Evolutionary conservation across 2,797 vertebrate genomes (phyloP), one percentile per base, ranked within the genome.

Genomic region (Tamandua tetradactyla): DNA sequence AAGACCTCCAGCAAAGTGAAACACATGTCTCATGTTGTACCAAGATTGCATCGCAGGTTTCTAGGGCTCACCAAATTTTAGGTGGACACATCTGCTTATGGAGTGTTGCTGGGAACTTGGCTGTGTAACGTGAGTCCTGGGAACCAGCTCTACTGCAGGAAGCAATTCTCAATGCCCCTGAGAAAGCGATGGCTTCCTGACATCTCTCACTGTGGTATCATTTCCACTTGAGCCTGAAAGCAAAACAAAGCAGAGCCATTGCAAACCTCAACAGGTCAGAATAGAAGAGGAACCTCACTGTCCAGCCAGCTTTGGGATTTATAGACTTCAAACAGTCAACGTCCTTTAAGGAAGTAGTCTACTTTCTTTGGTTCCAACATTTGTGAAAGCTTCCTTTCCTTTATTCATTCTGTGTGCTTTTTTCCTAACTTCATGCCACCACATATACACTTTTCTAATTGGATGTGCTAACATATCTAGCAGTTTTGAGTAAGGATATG

Each of bases 321-420:
- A 72, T 17, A 22, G 89, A 3, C 44, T 93, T n/a, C 61, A 69
- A 89, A 86, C 85, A 95, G 87, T 10, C 68, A 96, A 94, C 83
- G 75, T 55, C 25, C 62, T 96, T 89, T 81, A 96, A 93, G 83
- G 23, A 87, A 74, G 37, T 49, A 42, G n/a, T 30, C 62, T 68
- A 82, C 30, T 87, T 47, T 83, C 94, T 94, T 59, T 55, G 78
- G 14, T 35, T 66, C 23, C 91, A 12, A 57, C 6, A 66, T 83
- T 61, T 78, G 37, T 49, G 80, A 42, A 87, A 91, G 47, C 35
- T 93, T 57, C 75, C 82, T 93, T 30, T 3, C 52, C 2, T 92
- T 93, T 96, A 18, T 59, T 2, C 3, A 55, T 55, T 55, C 4
- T 55, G 52, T 4, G 52, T 55, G 6, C 20, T 55, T 52, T 55